Evolutionary conservation across 2,797 vertebrate species (phyloP).

Genomic region (Avahi laniger): DNA sequence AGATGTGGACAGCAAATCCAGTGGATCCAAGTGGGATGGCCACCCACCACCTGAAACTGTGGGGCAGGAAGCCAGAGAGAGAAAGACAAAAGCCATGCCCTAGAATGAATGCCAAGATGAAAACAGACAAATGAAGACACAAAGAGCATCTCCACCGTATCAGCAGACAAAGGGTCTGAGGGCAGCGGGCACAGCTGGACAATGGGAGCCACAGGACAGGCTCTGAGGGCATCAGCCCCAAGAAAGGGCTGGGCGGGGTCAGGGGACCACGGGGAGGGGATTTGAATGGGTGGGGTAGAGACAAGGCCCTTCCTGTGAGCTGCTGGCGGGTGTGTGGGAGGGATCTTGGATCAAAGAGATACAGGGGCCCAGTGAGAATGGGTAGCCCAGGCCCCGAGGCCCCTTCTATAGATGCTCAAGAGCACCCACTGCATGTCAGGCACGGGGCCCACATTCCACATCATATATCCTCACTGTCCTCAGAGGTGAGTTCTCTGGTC

Average conservation of each 20-base stretch:
- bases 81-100: not conserved
- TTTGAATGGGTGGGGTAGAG: not conserved
- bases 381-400: not conserved
- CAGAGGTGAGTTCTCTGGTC: not conserved
- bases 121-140: not conserved
- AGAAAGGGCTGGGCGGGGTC: too few species aligned
- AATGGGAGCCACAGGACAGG: not conserved
- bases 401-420: too few species aligned
- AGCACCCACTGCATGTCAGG: not conserved
- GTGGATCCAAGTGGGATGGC: not conserved
- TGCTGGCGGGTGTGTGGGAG: not conserved
- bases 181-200: not conserved
- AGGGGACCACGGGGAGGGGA: not conserved
- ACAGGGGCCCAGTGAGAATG: not conserved
- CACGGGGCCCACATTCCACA: fast-evolving
- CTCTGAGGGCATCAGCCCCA: not conserved
- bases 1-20: not conserved
- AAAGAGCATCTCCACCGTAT: not conserved
- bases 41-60: not conserved
- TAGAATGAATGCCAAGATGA: not conserved
- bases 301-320: not conserved
- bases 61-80: not conserved
- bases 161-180: not conserved
- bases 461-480: not conserved
- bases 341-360: not conserved